Evolutionary conservation across 2,797 vertebrate genomes (phyloP), one percentile per base, ranked within the genome.

Genomic region (Vireo griseus): DNA sequence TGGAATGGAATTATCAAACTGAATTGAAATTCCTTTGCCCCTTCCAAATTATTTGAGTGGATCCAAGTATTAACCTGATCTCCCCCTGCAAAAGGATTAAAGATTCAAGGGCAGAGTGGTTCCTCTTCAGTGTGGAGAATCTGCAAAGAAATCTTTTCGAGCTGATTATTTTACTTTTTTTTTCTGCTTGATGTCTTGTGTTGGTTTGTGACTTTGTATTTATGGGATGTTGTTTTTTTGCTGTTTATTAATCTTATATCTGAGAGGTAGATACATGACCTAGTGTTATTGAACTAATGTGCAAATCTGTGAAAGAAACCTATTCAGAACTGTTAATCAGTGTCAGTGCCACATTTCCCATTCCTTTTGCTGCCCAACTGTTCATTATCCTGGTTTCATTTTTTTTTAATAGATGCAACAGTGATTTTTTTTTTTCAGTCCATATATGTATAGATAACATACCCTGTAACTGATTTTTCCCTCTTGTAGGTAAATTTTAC

Each of bases 401-500:
- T 68, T 69, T 61, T 44, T 55, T 44, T 10, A 44, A 12, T 52
- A 74, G 40, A 37, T 21, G 18, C 4, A 63, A 11, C n/a, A 14
- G 28, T 25, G 44, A 10, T 35, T 19, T 90, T 10, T 22, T 10
- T 22, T 35, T 35, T 35, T 74, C n/a, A 50, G 26, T 42, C 54
- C 2, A 6, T 29, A 17, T 24, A 9, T 0, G 0, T 39, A 39
- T 16, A 50, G 10, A 21, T 73, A 39, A 69, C 31, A 16, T 22
- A 16, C 10, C 4, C 35, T 66, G 6, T 24, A 9, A 58, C 33
- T 88, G 52, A 15, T 52, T 69, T 72, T 82, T 94, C 45, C 94
- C 22, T 55, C 93, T 97, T 88, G 20, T 92, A 99, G 99, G 98
- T 86, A 99, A 99, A 97, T 97, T 99, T 96, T 99, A 99, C 97